Evolutionary conservation across 2,113 vertebrate species (phyloP), one percentile per base, ranked within the genome.

Genomic region (Gambusia holbrooki): DNA sequence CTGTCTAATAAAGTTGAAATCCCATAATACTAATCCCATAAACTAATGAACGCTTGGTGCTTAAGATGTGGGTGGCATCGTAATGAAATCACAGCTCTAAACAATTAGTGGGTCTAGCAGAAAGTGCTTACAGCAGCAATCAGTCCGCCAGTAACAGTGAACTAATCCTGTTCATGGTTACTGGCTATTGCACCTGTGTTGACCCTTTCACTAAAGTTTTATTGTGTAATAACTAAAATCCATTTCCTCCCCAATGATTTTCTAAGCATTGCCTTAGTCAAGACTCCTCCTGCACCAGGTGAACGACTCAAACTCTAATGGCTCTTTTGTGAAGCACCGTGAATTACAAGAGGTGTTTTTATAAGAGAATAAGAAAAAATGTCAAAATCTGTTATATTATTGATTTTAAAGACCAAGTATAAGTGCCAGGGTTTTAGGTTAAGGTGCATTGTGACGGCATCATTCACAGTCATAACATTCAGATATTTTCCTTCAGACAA

Each of bases 1-100:
- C 22, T 11, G 17, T 58, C 7, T n/a, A 58, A 58, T 58, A 58
- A 58, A 58, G 51, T n/a, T 58, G 25, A 58, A 58, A 58, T 58
- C 51, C 51, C 51, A 58, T n/a, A 58, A 58, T 58, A 58, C 51
- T 58, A 58, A 58, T 58, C 51, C 51, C 25, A 58, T 58, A 58
- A 58, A 58, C 51, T 58, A 58, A 58, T 58, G 51, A 58, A 58
- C 17, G 51, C 51, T 58, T 58, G 51, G 25, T 58, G 51, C 51
- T 58, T 58, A 58, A 58, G n/a, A 58, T 58, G 51, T 58, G 51
- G 51, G 51, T 58, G 51, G 22, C 51, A n/a, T 58, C 9, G 51
- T 58, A 58, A 58, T 58, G 51, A 58, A 58, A 58, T 58, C 51
- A n/a, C 22, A 58, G 51, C 51, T 58, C 51, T n/a, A 58, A n/a